Conservation (phyloP, 2,888 invertebrate species). For the Hypolimnas misippus region DNA sequence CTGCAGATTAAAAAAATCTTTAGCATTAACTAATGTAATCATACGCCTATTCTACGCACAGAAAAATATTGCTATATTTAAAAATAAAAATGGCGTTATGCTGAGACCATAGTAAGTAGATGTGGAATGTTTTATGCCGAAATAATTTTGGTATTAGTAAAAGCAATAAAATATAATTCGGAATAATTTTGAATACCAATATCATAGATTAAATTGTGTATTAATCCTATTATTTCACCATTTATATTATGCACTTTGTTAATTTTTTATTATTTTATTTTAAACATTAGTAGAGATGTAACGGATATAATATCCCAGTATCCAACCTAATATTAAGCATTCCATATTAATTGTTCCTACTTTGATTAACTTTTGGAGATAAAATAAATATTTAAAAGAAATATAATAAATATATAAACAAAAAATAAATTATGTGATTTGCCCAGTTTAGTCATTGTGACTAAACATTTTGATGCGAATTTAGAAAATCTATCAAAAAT, state of each 20-base stretch:
- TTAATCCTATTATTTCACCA: neutral
- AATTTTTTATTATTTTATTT: neutral
- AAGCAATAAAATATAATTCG: neutral
- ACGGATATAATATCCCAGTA: no score
- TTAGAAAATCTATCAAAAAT: no score
- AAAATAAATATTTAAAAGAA: no score
- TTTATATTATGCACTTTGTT: neutral
- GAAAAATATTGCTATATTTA: neutral
- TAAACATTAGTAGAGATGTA: neutral
- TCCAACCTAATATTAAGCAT: no score
- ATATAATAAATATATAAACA: no score
- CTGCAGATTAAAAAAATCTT: neutral
- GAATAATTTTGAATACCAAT: neutral
- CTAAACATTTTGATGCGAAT: no score
- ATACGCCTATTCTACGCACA: no score
- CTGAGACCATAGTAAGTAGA: constrained; percentile 4
- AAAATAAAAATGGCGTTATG: neutral
- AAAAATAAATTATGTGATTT: no score
- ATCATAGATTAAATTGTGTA: neutral
- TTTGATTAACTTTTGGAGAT: no score
- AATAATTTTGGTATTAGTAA: neutral
- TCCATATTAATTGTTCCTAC: no score
- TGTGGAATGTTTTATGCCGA: constrained; percentile 4
- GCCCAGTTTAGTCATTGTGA: no score
- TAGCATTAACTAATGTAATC: neutral